Base-by-base conservation (phyloP, 2,113 vertebrate species). In the Varanus salvator region DNA sequence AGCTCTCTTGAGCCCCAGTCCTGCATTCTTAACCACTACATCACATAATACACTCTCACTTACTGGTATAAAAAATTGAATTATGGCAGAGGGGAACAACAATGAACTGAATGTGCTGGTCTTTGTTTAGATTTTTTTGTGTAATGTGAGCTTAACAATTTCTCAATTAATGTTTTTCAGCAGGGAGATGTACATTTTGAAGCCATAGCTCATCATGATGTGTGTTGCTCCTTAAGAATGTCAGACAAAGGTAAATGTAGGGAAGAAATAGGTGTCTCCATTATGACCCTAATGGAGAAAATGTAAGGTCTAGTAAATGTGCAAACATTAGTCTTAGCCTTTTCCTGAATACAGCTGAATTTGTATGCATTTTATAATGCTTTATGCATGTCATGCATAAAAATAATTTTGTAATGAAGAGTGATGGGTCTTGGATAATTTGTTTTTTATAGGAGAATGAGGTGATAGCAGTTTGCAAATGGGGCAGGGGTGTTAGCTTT, bases 211-310 rank as follows among this genome's bases (percentile, higher is more conserved):
- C 98, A 98, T 94, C 99, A 98, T 97, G 98, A 98, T 93, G 97
- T 96, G 90, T 98, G 98, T 77, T 99, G 98, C 95, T 98, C 98
- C 87, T 97, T 99, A 91, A 97, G 97, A 92, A 96, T 98, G 89
- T 98, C 98, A 90, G 97, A 98, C 94, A 90, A 97, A 96, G 98
- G 99, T 99, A 96, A 96, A 96, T 93, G 82, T 92, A n/a, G 72
- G 2, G 29, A 14, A 14, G 57, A 64, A 52, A 44, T 69, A 29
- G 3, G 8, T 38, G 15, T 57, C 21, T 44, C 38, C 19, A 77
- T 34, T 93, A 7, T 52, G 81, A 31, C 64, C 12, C 80, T 23
- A 85, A 69, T 87, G 52, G 25, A 71, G 68, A 82, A 3, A n/a
- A 87, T 90, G 2, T 90, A 86, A 34, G 27, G 60, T 4, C 0